Percentiles rank a stretch among this genome's conserved stretches.
These are phyloP conservation scores for Urechis unicinctus DNA, from an alignment of 2,888 invertebrate genomes.

Conservation along the genomic window DNA sequence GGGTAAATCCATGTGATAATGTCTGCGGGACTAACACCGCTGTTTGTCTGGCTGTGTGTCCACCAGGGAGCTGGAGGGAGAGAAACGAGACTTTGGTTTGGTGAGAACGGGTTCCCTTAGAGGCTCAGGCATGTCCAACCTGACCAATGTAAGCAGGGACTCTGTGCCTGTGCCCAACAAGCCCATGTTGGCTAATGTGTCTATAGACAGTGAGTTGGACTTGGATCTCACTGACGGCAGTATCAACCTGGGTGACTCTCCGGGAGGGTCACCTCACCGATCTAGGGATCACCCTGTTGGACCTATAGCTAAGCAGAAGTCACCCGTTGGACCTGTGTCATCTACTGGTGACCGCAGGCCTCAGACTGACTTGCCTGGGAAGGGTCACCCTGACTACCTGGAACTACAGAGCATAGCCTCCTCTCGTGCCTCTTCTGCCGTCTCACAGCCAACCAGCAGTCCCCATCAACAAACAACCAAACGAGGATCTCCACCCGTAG, in stretches of 20 bases:
- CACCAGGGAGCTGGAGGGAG: no score
- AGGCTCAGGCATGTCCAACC: background rate
- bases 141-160: background rate
- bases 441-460: background rate
- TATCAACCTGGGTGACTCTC: slow-evolving; percentile 2
- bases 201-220: slow-evolving; percentile 35
- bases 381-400: background rate
- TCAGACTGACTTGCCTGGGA: background rate
- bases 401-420: slow-evolving; percentile 8
- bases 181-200: slow-evolving; percentile 37
- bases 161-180: no score
- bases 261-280: background rate
- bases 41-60: no score
- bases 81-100: no score
- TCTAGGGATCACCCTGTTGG: background rate
- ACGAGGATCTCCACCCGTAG: no score
- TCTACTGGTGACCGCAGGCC: no score
- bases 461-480: no score
- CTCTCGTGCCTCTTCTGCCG: background rate
- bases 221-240: slow-evolving; percentile 12
- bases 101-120: no score
- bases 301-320: background rate
- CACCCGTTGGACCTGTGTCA: no score
- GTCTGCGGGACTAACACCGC: no score
- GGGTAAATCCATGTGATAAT: no score